Conservation (phyloP, 2,113 vertebrate genomes). For the Narcine bancroftii region DNA sequence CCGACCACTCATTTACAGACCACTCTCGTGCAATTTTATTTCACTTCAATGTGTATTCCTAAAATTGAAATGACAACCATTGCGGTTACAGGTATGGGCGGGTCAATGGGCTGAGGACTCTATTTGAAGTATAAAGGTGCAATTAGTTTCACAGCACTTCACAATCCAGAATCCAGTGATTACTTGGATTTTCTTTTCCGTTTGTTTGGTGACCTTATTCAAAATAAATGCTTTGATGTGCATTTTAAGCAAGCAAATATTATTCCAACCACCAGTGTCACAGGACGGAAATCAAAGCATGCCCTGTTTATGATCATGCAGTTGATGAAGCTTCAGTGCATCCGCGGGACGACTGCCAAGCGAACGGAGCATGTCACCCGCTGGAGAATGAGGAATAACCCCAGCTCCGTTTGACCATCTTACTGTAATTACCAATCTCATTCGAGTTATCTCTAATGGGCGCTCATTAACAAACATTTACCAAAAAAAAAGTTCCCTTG, state of each 20-base stretch:
- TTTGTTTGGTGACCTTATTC: background rate
- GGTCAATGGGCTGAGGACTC: background rate
- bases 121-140: background rate
- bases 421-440: constrained; percentile 62
- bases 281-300: background rate
- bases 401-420: constrained; percentile 45
- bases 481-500: constrained; percentile 54
- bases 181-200: background rate
- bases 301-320: background rate
- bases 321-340: background rate
- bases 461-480: constrained; percentile 53
- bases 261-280: background rate
- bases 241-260: background rate
- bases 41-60: background rate
- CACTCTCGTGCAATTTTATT: background rate
- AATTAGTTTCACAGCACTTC: background rate
- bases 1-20: background rate
- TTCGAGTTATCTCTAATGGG: constrained; percentile 62
- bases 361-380: background rate
- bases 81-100: no score
- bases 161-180: background rate
- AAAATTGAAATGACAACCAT: background rate
- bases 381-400: background rate
- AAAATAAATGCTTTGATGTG: constrained; percentile 14
- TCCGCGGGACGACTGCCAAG: background rate